These are phyloP conservation scores for Carassius auratus DNA, from an alignment of 2,113 vertebrate genomes.

Conservation along the genomic window DNA sequence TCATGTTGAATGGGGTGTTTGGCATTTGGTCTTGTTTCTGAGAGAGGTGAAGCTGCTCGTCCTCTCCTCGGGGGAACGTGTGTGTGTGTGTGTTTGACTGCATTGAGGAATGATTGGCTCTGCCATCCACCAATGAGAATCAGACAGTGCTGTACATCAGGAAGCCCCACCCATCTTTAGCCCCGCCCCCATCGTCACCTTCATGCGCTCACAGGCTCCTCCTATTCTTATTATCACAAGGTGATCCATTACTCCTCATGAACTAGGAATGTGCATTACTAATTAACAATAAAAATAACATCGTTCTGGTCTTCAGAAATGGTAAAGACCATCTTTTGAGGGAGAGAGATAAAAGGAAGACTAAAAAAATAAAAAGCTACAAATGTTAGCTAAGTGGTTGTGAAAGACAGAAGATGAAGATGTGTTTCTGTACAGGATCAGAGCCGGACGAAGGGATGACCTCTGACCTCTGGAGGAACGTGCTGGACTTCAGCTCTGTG, in stretches of 20 bases:
- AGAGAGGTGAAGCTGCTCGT: constrained; percentile 59
- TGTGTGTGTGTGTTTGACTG: constrained; percentile 71
- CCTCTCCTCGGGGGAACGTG: constrained; percentile 79
- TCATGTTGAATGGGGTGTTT: constrained; percentile 39
- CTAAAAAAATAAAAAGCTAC: constrained; percentile 71
- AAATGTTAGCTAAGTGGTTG: constrained; percentile 87
- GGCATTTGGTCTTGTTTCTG: constrained; percentile 3
- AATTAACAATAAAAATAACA: constrained; percentile 48
- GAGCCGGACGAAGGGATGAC: neutral
- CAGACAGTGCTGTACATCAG: constrained; percentile 41
- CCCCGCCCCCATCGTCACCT: neutral
- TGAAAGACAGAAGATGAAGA: constrained; percentile 66
- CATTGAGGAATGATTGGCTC: constrained; percentile 75
- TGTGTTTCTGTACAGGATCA: constrained; percentile 66
- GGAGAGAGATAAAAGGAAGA: constrained; percentile 70
- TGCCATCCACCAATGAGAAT: constrained; percentile 62
- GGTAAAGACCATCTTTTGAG: constrained; percentile 75
- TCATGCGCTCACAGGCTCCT: neutral
- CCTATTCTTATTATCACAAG: neutral
- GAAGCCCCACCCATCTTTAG: constrained; percentile 17
- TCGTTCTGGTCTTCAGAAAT: constrained; percentile 65
- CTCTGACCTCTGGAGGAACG: no score
- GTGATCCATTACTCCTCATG: constrained; percentile 35
- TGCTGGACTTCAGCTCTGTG: no score
- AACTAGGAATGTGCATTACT: constrained; percentile 69